These are phyloP conservation scores for Phycodurus eques DNA, from an alignment of 2,113 vertebrate species.

Conservation along the genomic window DNA sequence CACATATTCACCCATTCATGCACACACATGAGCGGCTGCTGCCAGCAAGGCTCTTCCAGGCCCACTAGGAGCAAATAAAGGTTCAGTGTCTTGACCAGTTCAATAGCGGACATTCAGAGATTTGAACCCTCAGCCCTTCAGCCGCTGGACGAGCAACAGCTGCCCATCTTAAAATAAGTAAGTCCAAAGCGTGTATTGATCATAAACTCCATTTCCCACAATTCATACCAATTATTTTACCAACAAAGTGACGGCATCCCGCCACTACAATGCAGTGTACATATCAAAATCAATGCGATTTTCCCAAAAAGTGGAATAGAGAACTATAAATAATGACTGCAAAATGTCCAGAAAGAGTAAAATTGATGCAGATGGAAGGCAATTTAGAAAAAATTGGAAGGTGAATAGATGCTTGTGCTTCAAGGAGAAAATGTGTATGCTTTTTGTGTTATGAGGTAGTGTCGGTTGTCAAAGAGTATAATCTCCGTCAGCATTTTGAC, in stretches of 20 bases:
- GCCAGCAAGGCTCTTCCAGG: too few relatives aligned
- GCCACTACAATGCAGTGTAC: not conserved
- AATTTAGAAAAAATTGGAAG: constrained; percentile 7
- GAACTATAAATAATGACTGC: not conserved
- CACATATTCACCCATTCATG: too few relatives aligned
- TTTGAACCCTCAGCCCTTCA: too few relatives aligned
- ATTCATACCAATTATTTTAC: not conserved
- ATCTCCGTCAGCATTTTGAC: not conserved
- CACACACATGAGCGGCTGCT: too few relatives aligned
- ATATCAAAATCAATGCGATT: too few relatives aligned
- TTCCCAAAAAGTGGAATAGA: too few relatives aligned
- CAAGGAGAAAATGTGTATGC: constrained; percentile 1
- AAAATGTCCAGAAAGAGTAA: constrained; percentile 13
- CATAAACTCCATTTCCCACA: not conserved
- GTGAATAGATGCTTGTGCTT: constrained; percentile 6
- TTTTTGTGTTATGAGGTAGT: not conserved
- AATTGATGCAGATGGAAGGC: constrained; percentile 2
- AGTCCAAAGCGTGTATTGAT: not conserved
- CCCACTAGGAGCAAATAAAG: too few relatives aligned
- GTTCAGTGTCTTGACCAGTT: too few relatives aligned
- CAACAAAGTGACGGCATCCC: not conserved
- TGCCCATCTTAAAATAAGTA: too few relatives aligned
- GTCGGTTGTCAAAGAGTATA: not conserved
- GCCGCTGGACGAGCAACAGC: too few relatives aligned
- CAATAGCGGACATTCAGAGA: too few relatives aligned